Base-by-base conservation (phyloP, 2,113 vertebrate species). In the Burhinus oedicnemus region DNA sequence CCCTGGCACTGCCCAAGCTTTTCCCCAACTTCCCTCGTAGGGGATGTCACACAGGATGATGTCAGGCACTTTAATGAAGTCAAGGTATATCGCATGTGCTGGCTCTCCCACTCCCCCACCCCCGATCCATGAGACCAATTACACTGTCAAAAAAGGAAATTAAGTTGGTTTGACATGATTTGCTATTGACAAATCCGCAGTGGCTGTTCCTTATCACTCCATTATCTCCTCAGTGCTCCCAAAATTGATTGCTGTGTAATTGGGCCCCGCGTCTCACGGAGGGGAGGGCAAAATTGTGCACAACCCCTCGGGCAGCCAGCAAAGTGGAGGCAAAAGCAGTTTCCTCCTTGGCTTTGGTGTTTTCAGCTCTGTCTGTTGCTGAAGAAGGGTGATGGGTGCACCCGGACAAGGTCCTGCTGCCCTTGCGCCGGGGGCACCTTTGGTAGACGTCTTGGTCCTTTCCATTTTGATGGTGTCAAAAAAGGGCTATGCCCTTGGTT, bases 171-270 rank as follows among this genome's bases (percentile, higher is more conserved):
- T 96, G 97, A 95, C 97, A 89, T 87, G 96, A 97, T 97, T 96
- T 95, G 94, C 88, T 97, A 96, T 97, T 97, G 96, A 97, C 97
- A 97, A 93, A 96, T 94, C 96, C 42, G 0, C 76, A n/a, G 95
- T 96, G 96, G 88, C 97, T 96, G 83, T 95, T 97, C 74, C 93
- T 97, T 96, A 97, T 97, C 96, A 95, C 97, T 97, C 95, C 92
- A 94, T 97, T 97, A 97, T 97, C 97, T 97, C 95, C 83, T 96
- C 92, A 78, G 93, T 54, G 92, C 96, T 96, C 95, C 96, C 96
- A 92, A 95, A 96, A 97, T 97, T 97, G 96, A 97, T 97, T 96
- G 96, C 96, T 87, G 96, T 72, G 92, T 97, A 97, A 96, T 97
- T 97, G 96, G 96, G 90, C 92, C 15, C 23, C 8, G 3, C 0